Base-by-base conservation (phyloP, 2,888 invertebrate species). In the Meghimatium bilineatum region DNA sequence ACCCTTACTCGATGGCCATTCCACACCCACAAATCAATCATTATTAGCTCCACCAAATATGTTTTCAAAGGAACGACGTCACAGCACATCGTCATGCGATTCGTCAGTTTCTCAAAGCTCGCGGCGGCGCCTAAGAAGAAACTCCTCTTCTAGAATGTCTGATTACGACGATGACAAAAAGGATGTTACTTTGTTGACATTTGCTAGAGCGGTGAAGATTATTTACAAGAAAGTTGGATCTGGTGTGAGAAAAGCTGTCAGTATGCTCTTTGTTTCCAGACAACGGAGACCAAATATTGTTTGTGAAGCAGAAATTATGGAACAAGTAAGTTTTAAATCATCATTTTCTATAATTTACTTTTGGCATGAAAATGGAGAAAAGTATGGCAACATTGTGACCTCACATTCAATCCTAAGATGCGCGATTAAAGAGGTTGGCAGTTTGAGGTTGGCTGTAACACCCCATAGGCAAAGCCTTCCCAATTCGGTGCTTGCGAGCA, bases 221-320 rank as follows among this genome's bases (percentile, higher is more conserved):
- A 49, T 26, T 23, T 71, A 36, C 36, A 79, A 49, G 63, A 78
- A 72, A 12, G 1, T 69, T 5, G 14, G 72, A 0, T 23, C 34
- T 38, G 69, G 69, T 2, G 10, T 82, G 17, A 44, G 72, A 34
- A 44, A 36, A 23, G 63, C 72, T 29, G 29, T 74, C 0, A 52
- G 36, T 5, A 34, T n/a, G 20, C 26, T 83, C n/a, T 78, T 78
- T 26, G 79, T 78, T 2, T 36, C 78, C 6, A 20, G 72, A 12
- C 83, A 49, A 26, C 60, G 14, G 3, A 78, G 49, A n/a, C 78
- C 63, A 32, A 78, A 72, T n/a, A 52, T 83, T 1, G 71, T 83
- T 6, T 79, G 71, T 49, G 83, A 83, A 34, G 79, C 72, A 29
- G 83, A 79, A 5, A 74, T 83, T 2, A 44, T 83, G 63, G 78